Base-by-base conservation (phyloP, 2,888 invertebrate genomes). In the Spialia ferax region DNA sequence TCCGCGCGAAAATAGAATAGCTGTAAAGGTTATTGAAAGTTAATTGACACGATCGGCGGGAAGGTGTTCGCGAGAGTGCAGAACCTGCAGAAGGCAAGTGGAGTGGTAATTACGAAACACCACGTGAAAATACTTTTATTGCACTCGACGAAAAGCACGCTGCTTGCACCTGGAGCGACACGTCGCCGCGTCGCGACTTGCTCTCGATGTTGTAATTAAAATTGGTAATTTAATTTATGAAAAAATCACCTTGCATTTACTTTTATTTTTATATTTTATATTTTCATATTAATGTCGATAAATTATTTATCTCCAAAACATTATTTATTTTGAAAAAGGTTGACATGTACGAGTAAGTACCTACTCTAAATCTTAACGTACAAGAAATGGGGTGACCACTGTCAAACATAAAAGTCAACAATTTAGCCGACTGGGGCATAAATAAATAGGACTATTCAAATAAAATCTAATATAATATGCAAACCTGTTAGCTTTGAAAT, bases 1-100 rank as follows among this genome's bases (percentile, higher is more conserved):
- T 67, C 61, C 45, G 45, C 60, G 54, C 66, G 60, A 61, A 66
- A 66, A 60, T 66, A 66, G 54, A 66, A 61, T 61, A 55, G 54
- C 52, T n/a, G 50, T 48, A 22, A 60, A 54, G 54, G 54, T 13
- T 50, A 29, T 42, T n/a, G 29, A 22, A 42, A 42, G 42, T 23
- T 66, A 60, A 60, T 54, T 66, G 65, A 65, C 59, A 50, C 52
- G 59, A 48, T 20, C 15, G 42, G 15, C 48, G 15, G 18, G n/a
- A 59, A 66, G 65, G 65, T 60, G 65, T 60, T 59, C 20, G 52
- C 48, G 5, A 48, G 20, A 50, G 52, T n/a, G 52, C 52, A 23
- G 8, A 15, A 8, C 20, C 23, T n/a, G 52, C 52, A 23, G 8
- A 15, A 8, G 26, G 45, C n/a, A 18, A 10, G 48, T 48, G 56